Evolutionary conservation across 2,113 vertebrate species (phyloP).

Genomic region (Chamaetylas fuelleborni): DNA sequence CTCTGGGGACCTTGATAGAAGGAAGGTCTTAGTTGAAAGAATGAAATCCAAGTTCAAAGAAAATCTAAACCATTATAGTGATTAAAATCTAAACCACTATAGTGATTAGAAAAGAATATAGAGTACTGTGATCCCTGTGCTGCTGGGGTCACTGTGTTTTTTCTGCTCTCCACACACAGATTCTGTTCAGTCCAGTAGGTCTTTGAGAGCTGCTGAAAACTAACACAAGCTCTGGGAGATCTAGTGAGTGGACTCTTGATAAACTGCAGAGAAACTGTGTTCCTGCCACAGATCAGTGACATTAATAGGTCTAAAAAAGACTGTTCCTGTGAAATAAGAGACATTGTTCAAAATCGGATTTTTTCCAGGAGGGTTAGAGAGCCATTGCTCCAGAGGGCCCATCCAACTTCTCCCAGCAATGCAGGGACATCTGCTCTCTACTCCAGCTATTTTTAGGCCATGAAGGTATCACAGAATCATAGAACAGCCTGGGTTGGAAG

Average conservation of each 20-base stretch:
- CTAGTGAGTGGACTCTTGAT: not conserved
- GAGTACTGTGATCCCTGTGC: not conserved
- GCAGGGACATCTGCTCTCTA: not conserved
- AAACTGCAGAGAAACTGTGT: not conserved
- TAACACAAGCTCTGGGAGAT: not conserved
- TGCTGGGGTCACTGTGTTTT: not conserved
- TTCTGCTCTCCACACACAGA: not conserved
- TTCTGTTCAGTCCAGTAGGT: not conserved
- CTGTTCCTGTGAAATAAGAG: not conserved
- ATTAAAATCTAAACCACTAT: not conserved
- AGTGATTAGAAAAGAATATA: not conserved
- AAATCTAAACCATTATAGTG: not conserved
- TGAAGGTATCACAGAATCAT: not conserved
- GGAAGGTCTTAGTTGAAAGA: not conserved
- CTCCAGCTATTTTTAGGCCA: not conserved
- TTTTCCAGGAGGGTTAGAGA: not conserved
- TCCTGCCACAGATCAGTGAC: not conserved
- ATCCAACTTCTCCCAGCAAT: not conserved
- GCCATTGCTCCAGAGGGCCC: not conserved
- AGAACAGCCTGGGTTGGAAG: not conserved
- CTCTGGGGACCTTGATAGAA: not conserved
- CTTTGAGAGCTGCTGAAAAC: not conserved
- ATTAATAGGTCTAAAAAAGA: not conserved
- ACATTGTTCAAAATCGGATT: not conserved
- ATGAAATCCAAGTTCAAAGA: not conserved